Percentiles rank a stretch among this genome's conserved stretches.
These are phyloP conservation scores for Diachasmimorpha longicaudata DNA, from an alignment of 1,140 invertebrate species.

Conservation along the genomic window DNA sequence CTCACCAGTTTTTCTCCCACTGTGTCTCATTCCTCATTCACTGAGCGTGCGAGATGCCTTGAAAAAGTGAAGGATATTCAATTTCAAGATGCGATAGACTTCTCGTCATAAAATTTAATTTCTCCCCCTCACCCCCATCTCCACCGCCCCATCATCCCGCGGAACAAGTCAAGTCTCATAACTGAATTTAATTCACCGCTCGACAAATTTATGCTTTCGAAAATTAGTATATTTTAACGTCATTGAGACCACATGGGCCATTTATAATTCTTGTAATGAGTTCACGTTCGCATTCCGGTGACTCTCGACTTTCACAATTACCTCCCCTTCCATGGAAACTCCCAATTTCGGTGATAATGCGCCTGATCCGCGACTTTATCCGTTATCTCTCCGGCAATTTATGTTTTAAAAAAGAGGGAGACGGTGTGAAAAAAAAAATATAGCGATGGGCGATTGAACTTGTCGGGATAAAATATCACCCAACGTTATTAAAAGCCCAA, in stretches of 20 bases:
- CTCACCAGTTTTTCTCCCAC: neutral
- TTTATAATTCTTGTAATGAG: conserved; percentile 3
- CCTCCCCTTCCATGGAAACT: neutral
- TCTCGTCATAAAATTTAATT: neutral
- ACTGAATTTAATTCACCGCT: neutral
- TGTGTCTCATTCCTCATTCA: neutral
- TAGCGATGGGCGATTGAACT: neutral
- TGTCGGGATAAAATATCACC: conserved; percentile 3
- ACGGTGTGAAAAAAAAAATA: neutral
- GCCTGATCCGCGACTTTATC: neutral
- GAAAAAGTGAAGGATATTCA: neutral
- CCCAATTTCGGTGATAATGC: neutral
- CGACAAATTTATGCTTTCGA: neutral
- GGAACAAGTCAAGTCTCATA: neutral
- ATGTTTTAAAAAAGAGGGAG: neutral
- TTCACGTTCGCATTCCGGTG: neutral
- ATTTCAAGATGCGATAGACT: neutral
- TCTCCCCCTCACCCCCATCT: neutral
- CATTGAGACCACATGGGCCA: neutral
- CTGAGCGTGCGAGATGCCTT: neutral
- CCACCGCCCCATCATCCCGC: neutral
- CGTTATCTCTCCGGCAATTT: neutral
- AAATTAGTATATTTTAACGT: neutral
- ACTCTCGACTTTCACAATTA: neutral
- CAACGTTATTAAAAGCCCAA: neutral